Evolutionary conservation across 2,797 vertebrate genomes (phyloP).

Genomic region (Pachyuromys duprasi): DNA sequence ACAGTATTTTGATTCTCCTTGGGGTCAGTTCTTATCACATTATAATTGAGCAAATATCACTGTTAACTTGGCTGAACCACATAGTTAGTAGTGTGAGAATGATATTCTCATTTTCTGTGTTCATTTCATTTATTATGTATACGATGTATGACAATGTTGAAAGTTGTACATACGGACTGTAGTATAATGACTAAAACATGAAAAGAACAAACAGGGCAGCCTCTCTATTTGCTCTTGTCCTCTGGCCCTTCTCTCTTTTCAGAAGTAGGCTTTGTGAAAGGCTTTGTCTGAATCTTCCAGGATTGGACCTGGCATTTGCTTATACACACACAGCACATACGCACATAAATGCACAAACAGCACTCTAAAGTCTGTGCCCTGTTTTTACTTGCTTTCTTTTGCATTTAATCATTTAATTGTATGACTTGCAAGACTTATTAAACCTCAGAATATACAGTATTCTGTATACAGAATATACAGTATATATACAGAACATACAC

Average conservation of each 20-base stretch:
- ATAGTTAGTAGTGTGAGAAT: neutral
- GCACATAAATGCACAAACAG: neutral
- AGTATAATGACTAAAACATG: neutral
- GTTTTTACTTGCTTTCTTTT: neutral
- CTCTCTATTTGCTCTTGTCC: neutral
- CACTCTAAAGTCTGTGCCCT: neutral
- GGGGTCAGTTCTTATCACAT: neutral
- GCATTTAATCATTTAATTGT: neutral
- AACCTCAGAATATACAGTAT: neutral
- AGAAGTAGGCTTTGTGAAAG: neutral
- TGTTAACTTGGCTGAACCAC: neutral
- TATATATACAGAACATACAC: too few relatives aligned
- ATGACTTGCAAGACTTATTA: neutral
- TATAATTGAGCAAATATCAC: neutral
- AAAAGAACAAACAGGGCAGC: neutral
- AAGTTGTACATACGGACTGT: neutral
- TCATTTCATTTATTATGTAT: neutral
- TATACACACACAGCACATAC: neutral
- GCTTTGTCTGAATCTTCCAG: neutral
- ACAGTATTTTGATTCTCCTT: neutral
- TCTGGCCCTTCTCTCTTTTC: accelerated
- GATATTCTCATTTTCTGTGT: too few relatives aligned
- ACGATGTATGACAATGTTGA: neutral
- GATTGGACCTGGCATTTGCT: neutral
- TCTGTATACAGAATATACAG: too few relatives aligned